These are phyloP conservation scores for Hyperoplus immaculatus DNA, from an alignment of 2,797 vertebrate genomes.

Conservation along the genomic window DNA sequence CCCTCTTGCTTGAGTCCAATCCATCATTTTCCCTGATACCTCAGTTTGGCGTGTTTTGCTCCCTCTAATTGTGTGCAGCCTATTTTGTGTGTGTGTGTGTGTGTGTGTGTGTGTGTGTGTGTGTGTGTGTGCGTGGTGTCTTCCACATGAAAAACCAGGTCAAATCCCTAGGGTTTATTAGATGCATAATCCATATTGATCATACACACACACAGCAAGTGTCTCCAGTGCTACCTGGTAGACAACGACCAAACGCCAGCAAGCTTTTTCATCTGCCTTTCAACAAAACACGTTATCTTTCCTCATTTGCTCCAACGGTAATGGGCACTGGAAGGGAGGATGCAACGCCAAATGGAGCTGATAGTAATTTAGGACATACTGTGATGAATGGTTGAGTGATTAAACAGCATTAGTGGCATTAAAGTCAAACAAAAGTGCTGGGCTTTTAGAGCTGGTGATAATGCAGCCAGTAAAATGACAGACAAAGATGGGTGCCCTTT, in stretches of 20 bases:
- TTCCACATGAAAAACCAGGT: slow-evolving; percentile 60
- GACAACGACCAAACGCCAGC: slow-evolving; percentile 38
- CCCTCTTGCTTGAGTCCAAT: slow-evolving; percentile 26
- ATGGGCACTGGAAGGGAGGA: slow-evolving; percentile 52
- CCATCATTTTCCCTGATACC: slow-evolving; percentile 35
- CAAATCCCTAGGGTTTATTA: slow-evolving; percentile 38
- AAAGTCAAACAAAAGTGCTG: slow-evolving; percentile 46
- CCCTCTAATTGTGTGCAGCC: neutral
- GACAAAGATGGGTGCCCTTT: slow-evolving; percentile 60
- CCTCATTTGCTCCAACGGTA: slow-evolving; percentile 51
- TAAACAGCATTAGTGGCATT: slow-evolving; percentile 63
- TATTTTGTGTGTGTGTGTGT: neutral
- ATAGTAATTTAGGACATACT: slow-evolving; percentile 67
- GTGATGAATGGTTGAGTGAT: slow-evolving; percentile 72
- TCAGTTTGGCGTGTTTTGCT: slow-evolving; percentile 29
- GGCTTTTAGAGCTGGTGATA: slow-evolving; percentile 55
- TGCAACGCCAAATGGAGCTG: slow-evolving; percentile 63
- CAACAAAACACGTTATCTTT: slow-evolving; percentile 64
- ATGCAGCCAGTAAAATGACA: slow-evolving; percentile 47
- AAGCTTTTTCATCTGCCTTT: slow-evolving; percentile 47
- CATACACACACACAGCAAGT: neutral
- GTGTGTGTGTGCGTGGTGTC: neutral
- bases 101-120: neutral
- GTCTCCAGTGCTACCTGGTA: slow-evolving; percentile 7
- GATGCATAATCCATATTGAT: slow-evolving; percentile 57